Evolutionary conservation across 1,140 invertebrate species (phyloP).

Genomic region (Nasonia giraulti): DNA sequence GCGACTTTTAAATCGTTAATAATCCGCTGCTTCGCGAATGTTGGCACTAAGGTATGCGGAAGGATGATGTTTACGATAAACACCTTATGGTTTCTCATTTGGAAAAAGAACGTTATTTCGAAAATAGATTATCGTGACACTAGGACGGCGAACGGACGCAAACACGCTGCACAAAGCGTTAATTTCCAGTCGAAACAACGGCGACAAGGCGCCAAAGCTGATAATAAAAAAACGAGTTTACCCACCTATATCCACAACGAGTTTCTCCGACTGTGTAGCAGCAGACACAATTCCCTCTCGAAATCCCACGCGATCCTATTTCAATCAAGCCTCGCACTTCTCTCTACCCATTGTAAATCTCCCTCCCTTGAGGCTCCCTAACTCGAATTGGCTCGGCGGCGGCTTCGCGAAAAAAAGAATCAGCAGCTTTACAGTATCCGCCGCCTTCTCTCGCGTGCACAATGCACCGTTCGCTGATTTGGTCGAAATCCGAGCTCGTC

Average conservation of each 20-base stretch:
- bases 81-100: too few relatives aligned
- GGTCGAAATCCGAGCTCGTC: slow-evolving; percentile 20
- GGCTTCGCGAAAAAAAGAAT: background rate
- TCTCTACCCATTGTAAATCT: background rate
- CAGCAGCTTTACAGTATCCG: background rate
- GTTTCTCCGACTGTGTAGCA: background rate
- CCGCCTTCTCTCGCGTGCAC: background rate
- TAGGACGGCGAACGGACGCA: too few relatives aligned
- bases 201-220: too few relatives aligned
- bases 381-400: background rate
- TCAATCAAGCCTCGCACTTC: slow-evolving; percentile 4
- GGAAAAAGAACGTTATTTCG: too few relatives aligned
- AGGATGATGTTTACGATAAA: too few relatives aligned
- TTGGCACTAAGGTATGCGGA: too few relatives aligned
- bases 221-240: background rate
- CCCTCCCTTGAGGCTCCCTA: background rate
- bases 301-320: slow-evolving; percentile 25
- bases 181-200: too few relatives aligned
- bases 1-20: too few relatives aligned
- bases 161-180: too few relatives aligned
- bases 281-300: background rate
- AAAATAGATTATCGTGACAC: too few relatives aligned
- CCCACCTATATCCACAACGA: background rate
- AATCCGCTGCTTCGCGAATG: too few relatives aligned
- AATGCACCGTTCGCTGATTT: background rate